Percentiles rank a stretch among this genome's conserved stretches.
These are phyloP conservation scores for Zootermopsis nevadensis DNA, from an alignment of 2,888 invertebrate species.

Conservation along the genomic window DNA sequence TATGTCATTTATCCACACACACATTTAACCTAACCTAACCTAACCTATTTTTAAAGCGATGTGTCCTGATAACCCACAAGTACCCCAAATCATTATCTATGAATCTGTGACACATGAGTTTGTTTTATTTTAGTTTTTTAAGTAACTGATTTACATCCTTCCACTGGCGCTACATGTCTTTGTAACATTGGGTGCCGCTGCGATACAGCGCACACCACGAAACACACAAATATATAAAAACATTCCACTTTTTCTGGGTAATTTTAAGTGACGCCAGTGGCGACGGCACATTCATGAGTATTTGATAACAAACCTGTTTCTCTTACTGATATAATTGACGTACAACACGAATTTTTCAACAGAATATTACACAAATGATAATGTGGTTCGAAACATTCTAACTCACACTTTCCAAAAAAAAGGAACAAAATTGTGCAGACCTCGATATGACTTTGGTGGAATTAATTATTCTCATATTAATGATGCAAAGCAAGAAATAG, in stretches of 20 bases:
- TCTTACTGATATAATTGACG: neutral
- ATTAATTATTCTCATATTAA: too few relatives aligned
- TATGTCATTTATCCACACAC: too few relatives aligned
- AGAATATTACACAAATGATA: too few relatives aligned
- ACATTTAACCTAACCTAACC: too few relatives aligned
- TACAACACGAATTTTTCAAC: too few relatives aligned
- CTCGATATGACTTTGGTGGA: too few relatives aligned
- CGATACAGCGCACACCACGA: neutral
- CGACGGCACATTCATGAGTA: neutral
- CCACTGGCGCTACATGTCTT: constrained; percentile 5
- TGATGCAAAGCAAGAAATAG: too few relatives aligned
- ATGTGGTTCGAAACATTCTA: too few relatives aligned
- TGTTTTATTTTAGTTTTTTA: neutral
- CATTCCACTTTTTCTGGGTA: neutral
- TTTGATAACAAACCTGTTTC: neutral
- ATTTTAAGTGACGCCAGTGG: neutral
- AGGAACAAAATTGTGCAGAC: too few relatives aligned
- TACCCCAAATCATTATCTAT: neutral
- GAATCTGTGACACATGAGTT: neutral
- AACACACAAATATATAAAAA: neutral
- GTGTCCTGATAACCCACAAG: too few relatives aligned
- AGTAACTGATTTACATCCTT: neutral
- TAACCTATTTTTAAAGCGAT: too few relatives aligned
- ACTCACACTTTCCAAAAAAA: too few relatives aligned
- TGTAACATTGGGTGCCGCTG: constrained; percentile 1